Evolutionary conservation across 2,797 vertebrate species (phyloP).

Genomic region (Vultur gryphus): DNA sequence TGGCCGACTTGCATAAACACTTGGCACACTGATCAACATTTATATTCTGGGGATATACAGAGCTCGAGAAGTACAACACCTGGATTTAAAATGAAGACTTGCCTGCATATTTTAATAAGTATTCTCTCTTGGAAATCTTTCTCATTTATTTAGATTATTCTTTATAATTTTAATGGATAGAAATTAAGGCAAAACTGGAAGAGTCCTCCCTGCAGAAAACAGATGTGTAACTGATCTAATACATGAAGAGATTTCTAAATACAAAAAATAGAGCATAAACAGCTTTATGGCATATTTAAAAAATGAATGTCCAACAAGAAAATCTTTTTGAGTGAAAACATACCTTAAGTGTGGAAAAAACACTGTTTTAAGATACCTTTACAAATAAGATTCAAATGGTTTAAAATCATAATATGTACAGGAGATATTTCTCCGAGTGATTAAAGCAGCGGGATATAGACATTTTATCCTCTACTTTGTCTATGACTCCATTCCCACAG

Average conservation of each 20-base stretch:
- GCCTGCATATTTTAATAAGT: background rate
- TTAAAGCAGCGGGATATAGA: background rate
- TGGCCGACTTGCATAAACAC: background rate
- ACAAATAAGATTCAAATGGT: background rate
- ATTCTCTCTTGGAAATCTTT: background rate
- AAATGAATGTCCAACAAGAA: background rate
- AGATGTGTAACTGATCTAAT: constrained; percentile 14
- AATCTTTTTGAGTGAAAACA: background rate
- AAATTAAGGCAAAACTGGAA: constrained; percentile 12
- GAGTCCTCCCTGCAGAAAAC: background rate
- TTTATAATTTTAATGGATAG: background rate
- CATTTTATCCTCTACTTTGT: background rate
- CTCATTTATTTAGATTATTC: background rate
- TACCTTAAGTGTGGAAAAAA: background rate
- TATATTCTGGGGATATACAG: background rate
- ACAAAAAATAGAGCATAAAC: background rate
- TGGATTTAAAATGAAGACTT: background rate
- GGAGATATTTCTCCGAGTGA: background rate
- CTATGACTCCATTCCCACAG: background rate
- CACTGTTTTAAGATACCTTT: background rate
- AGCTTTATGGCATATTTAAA: background rate
- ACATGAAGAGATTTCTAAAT: constrained; percentile 7
- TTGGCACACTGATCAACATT: background rate
- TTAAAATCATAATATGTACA: background rate
- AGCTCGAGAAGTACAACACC: background rate